Base-by-base conservation (phyloP, 1,140 invertebrate species). In the Drosophila nannoptera region DNA sequence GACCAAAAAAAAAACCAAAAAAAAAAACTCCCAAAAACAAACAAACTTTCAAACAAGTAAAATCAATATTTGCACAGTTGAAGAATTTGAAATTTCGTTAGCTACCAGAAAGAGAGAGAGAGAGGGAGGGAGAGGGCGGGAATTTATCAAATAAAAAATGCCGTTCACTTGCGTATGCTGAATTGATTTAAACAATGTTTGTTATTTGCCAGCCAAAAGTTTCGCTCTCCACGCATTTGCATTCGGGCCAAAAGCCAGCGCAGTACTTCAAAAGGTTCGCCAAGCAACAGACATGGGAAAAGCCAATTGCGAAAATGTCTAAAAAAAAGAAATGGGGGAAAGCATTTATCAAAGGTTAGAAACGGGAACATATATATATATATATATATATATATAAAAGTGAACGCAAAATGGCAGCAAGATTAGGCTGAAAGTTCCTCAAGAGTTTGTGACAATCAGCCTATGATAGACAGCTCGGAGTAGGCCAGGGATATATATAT, bases 101-200 rank as follows among this genome's bases (percentile, higher is more conserved):
- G 40, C 40, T 78, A 42, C 14, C 43, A 14, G 5, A 61, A 38
- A 29, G 22, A 40, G 36, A 31, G 6, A 22, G 7, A 63, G 36
- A 50, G n/a, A 11, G 2, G 32, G 45, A 54, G 65, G 54, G 45
- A 42, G 33, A 50, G 35, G 38, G 66, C 14, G 7, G 12, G 53
- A 63, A 63, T 55, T 35, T 29, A 14, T 42, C 36, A 52, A 63
- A 64, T 32, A 32, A 45, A 43, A 83, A 67, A 69, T 56, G 59
- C 22, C 68, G 53, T 75, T 66, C 50, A 71, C 61, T 22, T 22
- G 64, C 59, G 66, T 68, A 60, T 68, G 74, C 78, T 22, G 74
- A 81, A 82, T 74, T 84, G 72, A 75, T 81, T 83, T 82, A 73
- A 84, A 61, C 63, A 77, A 72, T 69, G 52, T 83, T 78, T 77